Percentiles rank a stretch among this genome's conserved stretches.
phyloP scores from a whole-genome alignment of 2,113 vertebrate species.

The Himantopus leucocephalus region DNA sequence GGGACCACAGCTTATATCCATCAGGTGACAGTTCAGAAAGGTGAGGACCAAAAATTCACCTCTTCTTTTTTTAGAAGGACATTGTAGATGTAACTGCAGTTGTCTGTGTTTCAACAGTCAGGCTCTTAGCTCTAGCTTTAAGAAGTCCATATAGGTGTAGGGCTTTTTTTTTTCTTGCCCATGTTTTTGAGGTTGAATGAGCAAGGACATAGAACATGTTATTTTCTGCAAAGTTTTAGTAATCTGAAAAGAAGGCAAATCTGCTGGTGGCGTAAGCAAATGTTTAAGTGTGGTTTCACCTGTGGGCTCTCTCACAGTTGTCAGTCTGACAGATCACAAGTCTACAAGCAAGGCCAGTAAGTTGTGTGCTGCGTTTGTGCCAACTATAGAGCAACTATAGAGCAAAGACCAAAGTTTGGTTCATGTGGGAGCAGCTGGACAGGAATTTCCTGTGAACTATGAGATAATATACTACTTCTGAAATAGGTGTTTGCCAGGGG shows the following conservation, averaged over 20 bases:
- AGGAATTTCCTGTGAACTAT: neutral
- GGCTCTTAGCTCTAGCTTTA: neutral
- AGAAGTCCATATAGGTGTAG: neutral
- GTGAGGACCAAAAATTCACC: constrained; percentile 47
- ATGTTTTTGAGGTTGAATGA: neutral
- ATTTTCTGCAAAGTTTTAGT: neutral
- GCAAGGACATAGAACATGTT: neutral
- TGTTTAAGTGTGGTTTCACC: neutral
- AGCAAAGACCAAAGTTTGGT: neutral
- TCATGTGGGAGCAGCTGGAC: neutral
- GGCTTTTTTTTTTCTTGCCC: neutral
- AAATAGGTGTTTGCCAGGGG: neutral
- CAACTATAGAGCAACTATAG: neutral
- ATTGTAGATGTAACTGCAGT: neutral
- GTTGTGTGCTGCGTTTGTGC: neutral
- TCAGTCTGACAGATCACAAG: neutral
- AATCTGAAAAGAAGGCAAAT: neutral
- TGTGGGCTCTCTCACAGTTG: neutral
- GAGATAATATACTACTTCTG: neutral
- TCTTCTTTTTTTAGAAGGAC: neutral
- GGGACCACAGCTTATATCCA: constrained; percentile 83
- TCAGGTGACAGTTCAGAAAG: constrained; percentile 80
- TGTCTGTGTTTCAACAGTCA: neutral
- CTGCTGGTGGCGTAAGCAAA: neutral
- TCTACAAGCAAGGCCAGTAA: neutral